Evolutionary conservation across 1,140 invertebrate species (phyloP).

Genomic region (Drosophila kepulauana): DNA sequence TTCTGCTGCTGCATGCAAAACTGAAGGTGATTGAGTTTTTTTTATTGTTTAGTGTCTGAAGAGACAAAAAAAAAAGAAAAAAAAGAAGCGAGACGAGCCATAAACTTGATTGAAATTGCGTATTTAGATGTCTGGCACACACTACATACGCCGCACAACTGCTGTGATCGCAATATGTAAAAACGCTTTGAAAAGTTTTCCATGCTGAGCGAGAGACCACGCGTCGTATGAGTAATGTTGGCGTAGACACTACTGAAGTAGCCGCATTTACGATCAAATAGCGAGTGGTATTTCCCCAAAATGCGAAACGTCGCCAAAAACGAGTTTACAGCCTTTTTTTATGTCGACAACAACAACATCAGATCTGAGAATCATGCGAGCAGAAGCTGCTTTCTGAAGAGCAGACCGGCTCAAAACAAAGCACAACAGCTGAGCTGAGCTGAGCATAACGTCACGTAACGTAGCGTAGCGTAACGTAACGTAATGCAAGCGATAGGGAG

Average conservation of each 20-base stretch:
- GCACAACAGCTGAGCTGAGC: conserved; percentile 27
- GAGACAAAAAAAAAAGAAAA: neutral
- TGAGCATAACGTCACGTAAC: conserved; percentile 6
- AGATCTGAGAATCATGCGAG: neutral
- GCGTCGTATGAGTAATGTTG: conserved; percentile 62
- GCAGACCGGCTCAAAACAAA: conserved; percentile 45
- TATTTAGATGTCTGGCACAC: conserved; percentile 20
- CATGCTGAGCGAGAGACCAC: conserved; percentile 32
- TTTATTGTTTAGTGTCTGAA: conserved; percentile 39
- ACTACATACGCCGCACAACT: neutral
- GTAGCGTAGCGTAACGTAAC: conserved; percentile 15
- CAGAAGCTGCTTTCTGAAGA: conserved; percentile 5
- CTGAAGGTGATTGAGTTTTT: conserved; percentile 66
- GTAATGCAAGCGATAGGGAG: conserved; percentile 13
- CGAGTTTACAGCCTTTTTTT: conserved; percentile 42
- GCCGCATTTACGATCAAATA: conserved; percentile 5
- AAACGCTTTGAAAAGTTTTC: conserved; percentile 46
- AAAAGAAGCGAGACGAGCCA: conserved; percentile 17
- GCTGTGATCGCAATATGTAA: conserved; percentile 27
- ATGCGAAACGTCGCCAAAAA: conserved; percentile 39
- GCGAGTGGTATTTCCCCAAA: conserved; percentile 53
- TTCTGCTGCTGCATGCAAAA: conserved; percentile 46
- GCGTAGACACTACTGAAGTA: conserved; percentile 15
- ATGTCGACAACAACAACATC: conserved; percentile 12
- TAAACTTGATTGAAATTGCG: conserved; percentile 47